Evolutionary conservation across 2,797 vertebrate species (phyloP).

Genomic region (Amblyraja radiata): DNA sequence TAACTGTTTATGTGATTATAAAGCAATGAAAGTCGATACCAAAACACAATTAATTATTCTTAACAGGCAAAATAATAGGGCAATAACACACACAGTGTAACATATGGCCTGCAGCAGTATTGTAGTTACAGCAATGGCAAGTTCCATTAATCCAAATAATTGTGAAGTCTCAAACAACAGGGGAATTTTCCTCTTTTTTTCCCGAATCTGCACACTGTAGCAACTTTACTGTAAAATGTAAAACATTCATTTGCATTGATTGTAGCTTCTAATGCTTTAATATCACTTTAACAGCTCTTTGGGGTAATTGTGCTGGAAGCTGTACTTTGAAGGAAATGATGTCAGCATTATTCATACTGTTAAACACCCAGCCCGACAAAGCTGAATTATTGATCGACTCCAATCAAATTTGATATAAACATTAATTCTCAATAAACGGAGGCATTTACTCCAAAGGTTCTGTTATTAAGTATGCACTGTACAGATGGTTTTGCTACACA

Average conservation of each 20-base stretch:
- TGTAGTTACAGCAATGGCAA: not conserved
- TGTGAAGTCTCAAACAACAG: slow-evolving; percentile 29
- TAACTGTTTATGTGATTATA: slow-evolving; percentile 12
- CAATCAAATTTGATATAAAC: slow-evolving; percentile 82
- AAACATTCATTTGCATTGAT: slow-evolving; percentile 79
- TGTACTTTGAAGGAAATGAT: slow-evolving; percentile 77
- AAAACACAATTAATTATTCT: slow-evolving; percentile 26
- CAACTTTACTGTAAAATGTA: slow-evolving; percentile 73
- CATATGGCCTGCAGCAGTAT: not conserved
- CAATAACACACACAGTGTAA: not conserved
- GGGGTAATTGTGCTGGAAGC: slow-evolving; percentile 75
- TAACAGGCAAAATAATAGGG: slow-evolving; percentile 29
- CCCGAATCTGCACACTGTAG: slow-evolving; percentile 47
- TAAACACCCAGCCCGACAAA: slow-evolving; percentile 78
- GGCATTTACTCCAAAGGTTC: slow-evolving; percentile 76
- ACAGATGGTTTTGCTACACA: slow-evolving; percentile 81
- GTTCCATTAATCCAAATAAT: slow-evolving; percentile 34
- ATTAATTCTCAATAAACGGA: slow-evolving; percentile 83
- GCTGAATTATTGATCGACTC: slow-evolving; percentile 79
- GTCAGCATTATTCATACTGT: slow-evolving; percentile 72
- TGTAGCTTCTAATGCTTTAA: slow-evolving; percentile 76
- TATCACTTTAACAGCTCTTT: slow-evolving; percentile 78
- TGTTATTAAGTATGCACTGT: slow-evolving; percentile 81
- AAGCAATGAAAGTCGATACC: not conserved
- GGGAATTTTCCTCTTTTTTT: slow-evolving; percentile 21